Conservation (phyloP, 2,113 vertebrate species). For the Chiloscyllium plagiosum region DNA sequence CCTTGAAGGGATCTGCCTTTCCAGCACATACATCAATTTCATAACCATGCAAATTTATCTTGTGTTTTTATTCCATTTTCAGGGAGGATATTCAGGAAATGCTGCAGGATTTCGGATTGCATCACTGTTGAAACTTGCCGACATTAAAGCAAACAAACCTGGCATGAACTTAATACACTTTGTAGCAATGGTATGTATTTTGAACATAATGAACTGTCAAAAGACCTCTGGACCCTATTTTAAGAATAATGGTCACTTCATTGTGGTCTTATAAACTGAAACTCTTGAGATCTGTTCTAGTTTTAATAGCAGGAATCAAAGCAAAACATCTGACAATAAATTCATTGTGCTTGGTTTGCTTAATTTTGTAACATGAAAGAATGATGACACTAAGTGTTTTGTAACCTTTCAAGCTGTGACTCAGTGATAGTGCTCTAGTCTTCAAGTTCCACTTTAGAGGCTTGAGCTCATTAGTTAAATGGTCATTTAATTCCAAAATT, state of each 20-base stretch:
- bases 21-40: too few species aligned
- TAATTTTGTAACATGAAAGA: not conserved
- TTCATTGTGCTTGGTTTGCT: not conserved
- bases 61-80: not conserved
- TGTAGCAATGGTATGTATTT: slow-evolving; percentile 68
- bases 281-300: not conserved
- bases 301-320: not conserved
- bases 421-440: not conserved
- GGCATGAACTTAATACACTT: slow-evolving; percentile 76
- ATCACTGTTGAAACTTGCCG: slow-evolving; percentile 68
- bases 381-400: not conserved
- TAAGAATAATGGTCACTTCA: not conserved
- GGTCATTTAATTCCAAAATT: not conserved
- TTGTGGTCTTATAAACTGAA: not conserved
- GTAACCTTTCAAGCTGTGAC: not conserved
- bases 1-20: too few species aligned
- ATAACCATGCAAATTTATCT: not conserved
- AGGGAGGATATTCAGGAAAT: slow-evolving; percentile 74
- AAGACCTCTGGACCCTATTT: not conserved
- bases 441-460: not conserved
- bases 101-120: slow-evolving; percentile 69
- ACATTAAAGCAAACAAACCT: slow-evolving; percentile 74
- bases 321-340: not conserved
- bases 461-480: not conserved
- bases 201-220: not conserved